Base-by-base conservation (phyloP, 2,797 vertebrate species). In the Anguilla pacifica region DNA sequence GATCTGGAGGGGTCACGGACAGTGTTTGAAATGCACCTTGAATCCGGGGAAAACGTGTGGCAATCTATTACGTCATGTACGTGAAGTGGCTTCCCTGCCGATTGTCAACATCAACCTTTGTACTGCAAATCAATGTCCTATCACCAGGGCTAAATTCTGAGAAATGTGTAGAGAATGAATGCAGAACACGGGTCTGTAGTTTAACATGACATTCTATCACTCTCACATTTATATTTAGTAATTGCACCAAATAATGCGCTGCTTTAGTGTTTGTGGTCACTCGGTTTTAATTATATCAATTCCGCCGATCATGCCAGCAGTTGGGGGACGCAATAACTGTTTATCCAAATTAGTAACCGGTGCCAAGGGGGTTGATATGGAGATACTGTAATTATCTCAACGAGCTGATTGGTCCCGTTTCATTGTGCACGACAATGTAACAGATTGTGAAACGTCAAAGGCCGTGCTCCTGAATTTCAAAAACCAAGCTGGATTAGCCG, bases 61-160 rank as follows among this genome's bases (percentile, higher is more conserved):
- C 95, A 94, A 94, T 94, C 94, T 94, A 95, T 95, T 94, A 94
- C 95, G 94, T 95, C 94, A 95, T 93, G 94, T 93, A 93, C 92
- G 94, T 91, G 91, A 92, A 90, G 46, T 89, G 91, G 90, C 90
- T 86, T 35, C 43, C 25, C 53, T 85, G 59, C 43, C 74, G 43
- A 55, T 85, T 28, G 64, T 53, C 87, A 83, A 70, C 85, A 89
- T 87, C 67, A 90, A 90, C 85, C 88, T 86, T 83, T 89, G 82
- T 46, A 46, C 84, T 84, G 59, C 43, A 84, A 87, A 82, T 57
- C 61, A 53, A 81, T 51, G 49, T 28, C 82, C 82, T 17, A 19
- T 55, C 82, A 83, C n/a, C 46, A 59, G n/a, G 35, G 81, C 81
- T 84, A 59, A 6, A 59, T 59, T 10, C 81, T 53, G 25, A 83